Conservation (phyloP, 2,888 invertebrate species). For the Trilocha varians region DNA sequence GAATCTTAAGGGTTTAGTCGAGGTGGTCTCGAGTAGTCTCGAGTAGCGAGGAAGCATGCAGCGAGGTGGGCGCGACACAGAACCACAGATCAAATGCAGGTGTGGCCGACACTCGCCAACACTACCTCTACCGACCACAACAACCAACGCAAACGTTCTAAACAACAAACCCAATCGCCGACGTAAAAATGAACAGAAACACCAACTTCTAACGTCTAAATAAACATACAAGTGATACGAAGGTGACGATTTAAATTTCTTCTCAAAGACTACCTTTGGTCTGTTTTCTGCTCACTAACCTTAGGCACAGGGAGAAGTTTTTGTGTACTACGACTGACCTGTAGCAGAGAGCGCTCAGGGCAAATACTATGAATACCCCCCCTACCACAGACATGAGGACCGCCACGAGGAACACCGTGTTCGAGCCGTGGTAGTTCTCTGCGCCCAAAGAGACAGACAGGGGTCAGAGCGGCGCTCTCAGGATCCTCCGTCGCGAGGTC, state of each 20-base stretch:
- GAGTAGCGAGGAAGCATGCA: constrained; percentile 71
- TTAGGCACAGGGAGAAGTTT: constrained; percentile 98
- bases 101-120: constrained; percentile 65
- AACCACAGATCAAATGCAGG: constrained; percentile 74
- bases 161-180: constrained; percentile 63
- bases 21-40: constrained; percentile 66
- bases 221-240: constrained; percentile 72
- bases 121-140: constrained; percentile 68
- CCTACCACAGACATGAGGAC: constrained; percentile 99
- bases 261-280: constrained; percentile 79
- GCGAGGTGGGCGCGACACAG: constrained; percentile 65
- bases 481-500: no score
- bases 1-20: constrained; percentile 73
- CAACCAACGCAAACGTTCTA: constrained; percentile 49
- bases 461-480: constrained; percentile 36
- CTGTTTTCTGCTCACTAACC: constrained; percentile 95
- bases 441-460: constrained; percentile 70
- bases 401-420: constrained; percentile 97
- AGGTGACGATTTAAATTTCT: constrained; percentile 73
- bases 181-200: constrained; percentile 67
- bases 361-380: constrained; percentile 99
- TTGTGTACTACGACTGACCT: constrained; percentile 99
- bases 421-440: constrained; percentile 98
- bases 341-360: constrained; percentile 99
- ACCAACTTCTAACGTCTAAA: constrained; percentile 71